Conservation (phyloP, 2,888 invertebrate species). For the Endotricha flammealis region DNA sequence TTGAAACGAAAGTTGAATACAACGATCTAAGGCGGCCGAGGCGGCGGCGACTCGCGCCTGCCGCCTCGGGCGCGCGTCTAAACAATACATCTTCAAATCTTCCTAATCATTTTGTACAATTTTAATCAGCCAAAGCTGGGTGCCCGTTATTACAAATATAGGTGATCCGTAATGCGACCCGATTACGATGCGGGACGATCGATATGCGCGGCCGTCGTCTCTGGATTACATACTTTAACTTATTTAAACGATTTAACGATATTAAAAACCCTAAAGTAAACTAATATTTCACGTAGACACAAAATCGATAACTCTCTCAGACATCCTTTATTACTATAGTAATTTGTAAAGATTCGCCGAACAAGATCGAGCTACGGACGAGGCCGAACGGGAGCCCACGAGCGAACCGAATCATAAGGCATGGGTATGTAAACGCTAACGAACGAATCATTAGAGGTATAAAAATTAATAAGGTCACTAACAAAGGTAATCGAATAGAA, state of each 20-base stretch:
- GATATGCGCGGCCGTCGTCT: constrained; percentile 40
- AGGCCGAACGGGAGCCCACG: constrained; percentile 29
- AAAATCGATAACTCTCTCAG: constrained; percentile 51
- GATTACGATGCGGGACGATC: constrained; percentile 23
- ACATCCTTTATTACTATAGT: constrained; percentile 39
- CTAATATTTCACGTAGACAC: constrained; percentile 65
- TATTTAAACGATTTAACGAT: constrained; percentile 75
- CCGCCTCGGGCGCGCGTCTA: constrained; percentile 41
- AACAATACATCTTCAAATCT: constrained; percentile 60
- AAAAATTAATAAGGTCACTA: constrained; percentile 71
- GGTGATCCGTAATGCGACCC: constrained; percentile 66
- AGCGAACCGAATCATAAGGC: constrained; percentile 36
- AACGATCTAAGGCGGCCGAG: constrained; percentile 47
- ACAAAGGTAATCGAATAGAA: constrained; percentile 75
- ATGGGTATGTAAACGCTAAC: constrained; percentile 37
- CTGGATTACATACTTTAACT: constrained; percentile 73
- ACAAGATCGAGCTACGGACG: constrained; percentile 25
- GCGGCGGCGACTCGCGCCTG: constrained; percentile 31
- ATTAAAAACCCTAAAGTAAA: constrained; percentile 72
- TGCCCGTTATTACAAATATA: constrained; percentile 64
- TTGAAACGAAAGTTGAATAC: constrained; percentile 62
- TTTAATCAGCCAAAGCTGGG: constrained; percentile 69
- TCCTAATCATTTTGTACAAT: constrained; percentile 70
- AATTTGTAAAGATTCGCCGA: constrained; percentile 32
- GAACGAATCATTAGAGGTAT: constrained; percentile 56